These are phyloP conservation scores for Galeopterus variegatus DNA, from an alignment of 2,113 vertebrate species.

Conservation along the genomic window DNA sequence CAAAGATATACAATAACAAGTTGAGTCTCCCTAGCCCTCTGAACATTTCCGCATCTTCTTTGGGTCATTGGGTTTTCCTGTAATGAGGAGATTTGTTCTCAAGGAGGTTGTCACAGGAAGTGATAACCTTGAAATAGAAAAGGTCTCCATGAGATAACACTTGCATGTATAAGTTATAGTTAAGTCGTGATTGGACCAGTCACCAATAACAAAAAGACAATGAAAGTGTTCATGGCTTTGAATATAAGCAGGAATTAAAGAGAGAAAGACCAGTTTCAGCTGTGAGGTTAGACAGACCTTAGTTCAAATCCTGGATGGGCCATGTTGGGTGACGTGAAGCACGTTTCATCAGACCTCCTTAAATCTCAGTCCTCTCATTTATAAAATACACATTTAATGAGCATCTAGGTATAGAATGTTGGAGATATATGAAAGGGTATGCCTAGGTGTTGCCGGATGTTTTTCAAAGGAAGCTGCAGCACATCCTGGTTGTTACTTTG, in stretches of 20 bases:
- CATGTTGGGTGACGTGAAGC: not conserved
- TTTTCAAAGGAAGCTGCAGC: not conserved
- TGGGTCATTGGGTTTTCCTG: not conserved
- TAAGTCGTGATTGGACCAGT: not conserved
- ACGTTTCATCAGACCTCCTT: not conserved
- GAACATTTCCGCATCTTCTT: not conserved
- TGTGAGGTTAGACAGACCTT: not conserved
- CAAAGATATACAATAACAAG: not conserved
- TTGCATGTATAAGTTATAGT: too few species aligned
- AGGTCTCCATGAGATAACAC: not conserved
- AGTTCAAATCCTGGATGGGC: not conserved
- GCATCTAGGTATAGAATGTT: too few species aligned
- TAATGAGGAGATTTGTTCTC: not conserved
- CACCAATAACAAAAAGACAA: not conserved
- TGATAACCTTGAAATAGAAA: not conserved
- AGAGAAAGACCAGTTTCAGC: not conserved
- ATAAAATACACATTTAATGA: not conserved
- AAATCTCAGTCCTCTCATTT: not conserved
- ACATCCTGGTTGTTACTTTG: not conserved
- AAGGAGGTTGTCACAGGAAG: not conserved
- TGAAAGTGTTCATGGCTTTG: too few species aligned
- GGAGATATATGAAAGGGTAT: too few species aligned
- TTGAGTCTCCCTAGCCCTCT: accelerated
- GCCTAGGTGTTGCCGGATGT: too few species aligned
- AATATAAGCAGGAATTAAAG: not conserved